Evolutionary conservation across 30 jellyfish, hydroid and myxozoan genomes (phyloP).

Genomic region (Phacellophora camtschatica): DNA sequence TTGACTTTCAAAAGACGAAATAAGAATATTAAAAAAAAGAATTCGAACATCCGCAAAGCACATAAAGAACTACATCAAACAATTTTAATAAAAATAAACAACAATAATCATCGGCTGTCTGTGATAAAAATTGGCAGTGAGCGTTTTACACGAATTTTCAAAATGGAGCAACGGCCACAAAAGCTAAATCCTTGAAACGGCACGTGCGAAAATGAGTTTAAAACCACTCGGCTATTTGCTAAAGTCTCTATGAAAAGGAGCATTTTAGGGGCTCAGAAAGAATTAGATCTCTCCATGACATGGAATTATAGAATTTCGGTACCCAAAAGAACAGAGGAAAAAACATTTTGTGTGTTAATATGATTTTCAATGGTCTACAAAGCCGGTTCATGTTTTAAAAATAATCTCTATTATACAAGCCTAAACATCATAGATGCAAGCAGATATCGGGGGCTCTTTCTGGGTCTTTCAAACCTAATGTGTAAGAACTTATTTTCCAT

Average conservation of each 20-base stretch:
- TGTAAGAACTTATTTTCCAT: not conserved
- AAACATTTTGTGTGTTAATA: conserved; percentile 40
- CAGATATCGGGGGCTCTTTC: not conserved
- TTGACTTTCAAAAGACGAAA: too few species aligned
- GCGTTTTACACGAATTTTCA: not conserved
- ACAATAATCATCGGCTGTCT: not conserved
- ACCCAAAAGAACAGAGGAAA: conserved; percentile 25
- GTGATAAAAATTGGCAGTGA: not conserved
- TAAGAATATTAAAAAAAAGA: too few species aligned
- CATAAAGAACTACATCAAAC: too few species aligned
- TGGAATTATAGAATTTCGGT: conserved; percentile 55
- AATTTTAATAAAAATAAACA: too few species aligned
- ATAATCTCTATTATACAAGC: not conserved
- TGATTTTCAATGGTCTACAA: not conserved
- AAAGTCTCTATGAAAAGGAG: conserved; percentile 9
- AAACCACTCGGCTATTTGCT: conserved; percentile 11
- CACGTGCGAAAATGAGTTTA: conserved; percentile 60
- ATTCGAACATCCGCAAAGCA: too few species aligned
- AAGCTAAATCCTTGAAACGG: conserved; percentile 12
- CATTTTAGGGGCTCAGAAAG: conserved; percentile 22
- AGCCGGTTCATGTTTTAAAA: conserved; percentile 21
- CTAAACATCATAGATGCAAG: not conserved
- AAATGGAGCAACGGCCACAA: not conserved
- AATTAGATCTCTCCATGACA: conserved; percentile 47
- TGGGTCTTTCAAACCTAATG: not conserved